Evolutionary conservation across 1,140 invertebrate genomes (phyloP), one percentile per base, ranked within the genome.

Genomic region (Trichogramma pretiosum): DNA sequence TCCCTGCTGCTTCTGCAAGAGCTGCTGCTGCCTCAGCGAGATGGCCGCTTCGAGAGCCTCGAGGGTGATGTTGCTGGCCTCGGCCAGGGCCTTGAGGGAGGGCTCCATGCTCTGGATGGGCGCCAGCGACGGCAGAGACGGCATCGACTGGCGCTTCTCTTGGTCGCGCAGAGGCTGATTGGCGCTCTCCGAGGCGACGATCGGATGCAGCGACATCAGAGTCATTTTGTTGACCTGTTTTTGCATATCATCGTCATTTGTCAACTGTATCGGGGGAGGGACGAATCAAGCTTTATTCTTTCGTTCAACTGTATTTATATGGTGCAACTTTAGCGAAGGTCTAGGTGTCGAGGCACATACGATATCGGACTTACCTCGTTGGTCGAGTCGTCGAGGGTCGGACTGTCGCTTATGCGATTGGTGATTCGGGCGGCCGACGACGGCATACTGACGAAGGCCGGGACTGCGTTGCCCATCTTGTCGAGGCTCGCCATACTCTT

Each of bases 21-120:
- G 55, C 56, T 84, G 81, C 55, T 85, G 82, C 40, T 84, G 81
- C 30, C 80, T 72, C 36, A 83, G 58, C 11, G 77, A 72, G 46
- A 87, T 82, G 1, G 84, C 83, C 14, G 82, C 76, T 55, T 84
- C 81, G 1, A 87, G 73, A 7, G 82, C 81, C 43, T 85, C 82
- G 49, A 84, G 76, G 0, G 80, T 84, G 24, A 86, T 79, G 56
- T 87, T 87, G 11, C 82, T 82, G 0, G 82, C 83, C 34, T 77
- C 70, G 0, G 79, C 75, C 2, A 81, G 61, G 9, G 63, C 56
- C 34, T 63, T 77, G 58, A 67, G 71, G 46, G 51, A 80, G 41
- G 52, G 74, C 67, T 57, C 77, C 76, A 60, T 77, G 54, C 62
- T 72, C 60, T 58, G 77, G 47, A 67, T 75, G 28, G 61, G 69